Base-by-base conservation (phyloP, 2,888 invertebrate genomes). In the Carpatolechia fugitivella region DNA sequence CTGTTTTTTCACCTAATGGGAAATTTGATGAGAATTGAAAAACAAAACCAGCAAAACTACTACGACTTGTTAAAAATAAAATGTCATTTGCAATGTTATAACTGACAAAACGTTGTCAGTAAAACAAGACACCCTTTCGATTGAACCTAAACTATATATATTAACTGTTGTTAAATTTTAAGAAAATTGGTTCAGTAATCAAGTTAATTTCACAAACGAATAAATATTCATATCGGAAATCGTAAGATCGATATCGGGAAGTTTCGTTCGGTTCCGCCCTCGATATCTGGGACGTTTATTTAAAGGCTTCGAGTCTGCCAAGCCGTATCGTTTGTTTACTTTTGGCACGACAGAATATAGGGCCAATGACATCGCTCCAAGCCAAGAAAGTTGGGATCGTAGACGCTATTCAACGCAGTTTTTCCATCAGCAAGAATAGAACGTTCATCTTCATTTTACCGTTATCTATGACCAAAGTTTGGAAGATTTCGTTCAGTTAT, bases 151-250 rank as follows among this genome's bases (percentile, higher is more conserved):
- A 24, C 24, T 4, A 24, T 24, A 24, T 4, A 24, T 24, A 24
- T 16, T 7, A 38, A 38, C 6, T 16, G 1, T 16, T 40, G 14
- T 40, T 8, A 40, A 16, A 16, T 16, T 7, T 14, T 8, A 16
- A 6, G 16, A 35, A n/a, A 35, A n/a, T 40, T 8, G 7, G n/a
- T 56, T 60, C 54, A 48, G 57, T 64, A 67, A 65, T 68, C 57
- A 62, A 64, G 64, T 65, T 65, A 60, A 61, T 61, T 60, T 61
- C 56, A 56, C 62, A 61, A 63, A 54, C 63, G 60, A 62, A 62
- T 65, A 64, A 65, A 65, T 65, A 64, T 62, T 65, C 63, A 64
- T 65, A 62, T 64, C 62, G 59, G 18, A 59, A 59, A 57, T 55
- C 52, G 56, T 44, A 51, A 50, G 54, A 55, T 60, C 58, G 65